These are phyloP conservation scores for Drosophila serrata DNA, from an alignment of 1,140 invertebrate genomes.

Conservation along the genomic window DNA sequence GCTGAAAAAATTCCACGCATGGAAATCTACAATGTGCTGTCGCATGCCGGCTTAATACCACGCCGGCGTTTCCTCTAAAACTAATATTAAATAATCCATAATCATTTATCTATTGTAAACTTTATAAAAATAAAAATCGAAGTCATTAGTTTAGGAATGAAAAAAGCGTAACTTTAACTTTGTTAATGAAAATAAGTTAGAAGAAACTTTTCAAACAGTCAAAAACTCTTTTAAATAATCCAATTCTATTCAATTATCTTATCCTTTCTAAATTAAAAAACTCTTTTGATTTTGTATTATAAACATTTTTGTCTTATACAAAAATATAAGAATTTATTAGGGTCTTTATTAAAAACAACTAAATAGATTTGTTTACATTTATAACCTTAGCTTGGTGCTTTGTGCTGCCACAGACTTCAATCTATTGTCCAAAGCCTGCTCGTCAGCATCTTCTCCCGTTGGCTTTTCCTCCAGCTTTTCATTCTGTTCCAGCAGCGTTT, in stretches of 20 bases:
- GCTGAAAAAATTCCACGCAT: slow-evolving; percentile 87
- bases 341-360: slow-evolving; percentile 33
- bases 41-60: slow-evolving; percentile 87
- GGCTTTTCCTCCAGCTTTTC: slow-evolving; percentile 37
- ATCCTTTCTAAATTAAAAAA: background rate
- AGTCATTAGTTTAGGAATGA: slow-evolving; percentile 73
- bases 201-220: background rate
- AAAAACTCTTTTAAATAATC: background rate
- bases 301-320: slow-evolving; percentile 14
- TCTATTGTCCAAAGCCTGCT: slow-evolving; percentile 43
- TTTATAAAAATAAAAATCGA: slow-evolving; percentile 56
- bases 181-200: background rate
- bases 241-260: background rate
- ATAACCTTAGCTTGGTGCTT: slow-evolving; percentile 49
- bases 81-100: slow-evolving; percentile 11
- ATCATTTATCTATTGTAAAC: slow-evolving; percentile 36
- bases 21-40: slow-evolving; percentile 88
- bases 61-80: slow-evolving; percentile 75
- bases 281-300: background rate
- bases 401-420: slow-evolving; percentile 39
- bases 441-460: slow-evolving; percentile 20
- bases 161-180: background rate
- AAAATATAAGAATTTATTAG: slow-evolving; percentile 32
- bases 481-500: slow-evolving; percentile 52
- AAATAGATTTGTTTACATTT: slow-evolving; percentile 43